These are phyloP conservation scores for Gastracanthus pulcherrimus DNA, from an alignment of 2,888 invertebrate species.

Conservation along the genomic window DNA sequence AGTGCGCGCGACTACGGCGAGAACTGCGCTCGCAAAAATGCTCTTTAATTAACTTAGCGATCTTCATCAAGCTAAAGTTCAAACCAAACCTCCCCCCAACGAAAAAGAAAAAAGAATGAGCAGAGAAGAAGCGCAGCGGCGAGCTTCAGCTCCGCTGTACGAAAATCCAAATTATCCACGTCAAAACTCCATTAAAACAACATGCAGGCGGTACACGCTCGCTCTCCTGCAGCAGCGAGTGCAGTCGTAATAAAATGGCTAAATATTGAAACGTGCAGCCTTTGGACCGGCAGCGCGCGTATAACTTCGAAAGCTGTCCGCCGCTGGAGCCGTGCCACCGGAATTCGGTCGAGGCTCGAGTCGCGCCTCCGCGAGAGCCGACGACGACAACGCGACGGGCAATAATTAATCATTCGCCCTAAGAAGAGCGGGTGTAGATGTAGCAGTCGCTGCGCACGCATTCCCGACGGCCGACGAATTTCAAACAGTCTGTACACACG, in stretches of 20 bases:
- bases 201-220: too few species aligned
- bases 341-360: not conserved
- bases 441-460: slow-evolving; percentile 41
- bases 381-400: slow-evolving; percentile 56
- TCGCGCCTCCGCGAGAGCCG: not conserved
- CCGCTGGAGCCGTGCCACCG: not conserved
- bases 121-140: not conserved
- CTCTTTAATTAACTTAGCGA: slow-evolving; percentile 52
- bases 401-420: slow-evolving; percentile 72
- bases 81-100: slow-evolving; percentile 8
- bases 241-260: slow-evolving; percentile 40
- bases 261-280: slow-evolving; percentile 19
- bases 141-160: not conserved
- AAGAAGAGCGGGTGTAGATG: slow-evolving; percentile 69
- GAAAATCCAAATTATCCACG: slow-evolving; percentile 49
- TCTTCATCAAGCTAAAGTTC: slow-evolving; percentile 29
- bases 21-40: slow-evolving; percentile 7
- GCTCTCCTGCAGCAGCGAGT: too few species aligned
- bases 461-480: slow-evolving; percentile 61
- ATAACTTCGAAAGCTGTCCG: not conserved
- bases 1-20: not conserved
- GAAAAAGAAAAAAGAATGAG: not conserved
- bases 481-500: slow-evolving; percentile 58
- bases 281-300: too few species aligned
- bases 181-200: slow-evolving; percentile 40